Base-by-base conservation (phyloP, 2,797 vertebrate species). In the Chelmon rostratus region DNA sequence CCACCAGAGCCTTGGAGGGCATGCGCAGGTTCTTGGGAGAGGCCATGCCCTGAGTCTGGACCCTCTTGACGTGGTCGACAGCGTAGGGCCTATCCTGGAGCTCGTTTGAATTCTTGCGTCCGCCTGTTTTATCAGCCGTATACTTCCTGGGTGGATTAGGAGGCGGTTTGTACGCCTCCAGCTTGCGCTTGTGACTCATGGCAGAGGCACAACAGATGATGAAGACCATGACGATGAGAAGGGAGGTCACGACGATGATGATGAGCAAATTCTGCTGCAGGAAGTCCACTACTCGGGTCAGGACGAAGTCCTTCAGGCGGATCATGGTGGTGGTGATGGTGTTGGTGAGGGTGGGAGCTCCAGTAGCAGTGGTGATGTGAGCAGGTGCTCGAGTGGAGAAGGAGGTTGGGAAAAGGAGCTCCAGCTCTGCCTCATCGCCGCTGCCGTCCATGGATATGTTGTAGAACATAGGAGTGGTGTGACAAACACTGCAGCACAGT, bases 161-260 rank as follows among this genome's bases (percentile, higher is more conserved):
- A 0, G 96, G 95, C 0, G 97, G 96, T 70, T 99, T 99, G 86
- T 98, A 97, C 53, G 97, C 97, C 0, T 97, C 97, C 19, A 97
- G 96, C 79, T 99, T 98, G 85, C 97, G 97, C 79, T 96, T 98
- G 82, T 98, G 98, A 81, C 96, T 96, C 84, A 98, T 96, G 31
- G 98, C 95, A 52, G 97, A 92, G 0, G 98, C 97, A 0, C 97
- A 97, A 6, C 98, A 99, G 80, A 98, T 92, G 25, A 97, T 97
- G 88, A 98, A 98, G 90, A 99, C 95, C 85, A 98, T 93, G 88
- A 99, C 94, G 0, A 98, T 96, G 73, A 96, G 94, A 62, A 99
- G 92, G 1, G 97, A 97, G 67, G 97, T 97, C 80, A 98, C 96
- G 6, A 99, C 97, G 0, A 97, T 96, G 73, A 98, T 96, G 88